Evolutionary conservation across 2,797 vertebrate genomes (phyloP).

Genomic region (Tangara arthus): DNA sequence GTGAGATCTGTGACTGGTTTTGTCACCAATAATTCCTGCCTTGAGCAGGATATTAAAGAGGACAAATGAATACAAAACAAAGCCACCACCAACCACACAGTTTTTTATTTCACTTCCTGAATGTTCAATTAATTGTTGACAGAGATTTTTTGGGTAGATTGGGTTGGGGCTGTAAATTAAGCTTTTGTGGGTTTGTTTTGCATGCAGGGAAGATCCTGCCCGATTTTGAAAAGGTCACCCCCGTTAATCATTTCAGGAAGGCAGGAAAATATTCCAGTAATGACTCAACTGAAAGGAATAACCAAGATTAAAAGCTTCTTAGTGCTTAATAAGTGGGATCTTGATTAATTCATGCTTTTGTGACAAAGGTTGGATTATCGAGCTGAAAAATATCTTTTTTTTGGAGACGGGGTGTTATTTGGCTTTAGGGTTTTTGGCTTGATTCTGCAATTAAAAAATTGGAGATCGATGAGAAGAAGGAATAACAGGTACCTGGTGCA

Average conservation of each 20-base stretch:
- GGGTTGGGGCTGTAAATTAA: background rate
- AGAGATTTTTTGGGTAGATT: background rate
- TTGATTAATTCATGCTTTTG: background rate
- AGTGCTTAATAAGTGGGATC: background rate
- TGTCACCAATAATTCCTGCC: conserved; percentile 16
- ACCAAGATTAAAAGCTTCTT: conserved; percentile 7
- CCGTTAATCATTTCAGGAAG: conserved; percentile 37
- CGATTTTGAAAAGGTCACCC: conserved; percentile 33
- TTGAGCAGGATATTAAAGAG: background rate
- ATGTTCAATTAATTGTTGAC: conserved; percentile 12
- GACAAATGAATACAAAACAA: background rate
- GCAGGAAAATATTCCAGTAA: background rate
- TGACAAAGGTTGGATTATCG: background rate
- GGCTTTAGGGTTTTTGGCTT: background rate
- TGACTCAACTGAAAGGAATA: conserved; percentile 37
- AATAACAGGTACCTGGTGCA: background rate
- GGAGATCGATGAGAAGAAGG: background rate
- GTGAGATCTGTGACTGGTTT: background rate
- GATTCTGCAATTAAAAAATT: accelerated
- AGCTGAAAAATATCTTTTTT: accelerated
- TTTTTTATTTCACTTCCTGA: conserved; percentile 22
- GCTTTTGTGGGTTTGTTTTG: background rate
- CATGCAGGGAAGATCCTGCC: conserved; percentile 13
- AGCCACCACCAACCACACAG: background rate
- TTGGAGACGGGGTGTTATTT: accelerated